phyloP scores from a whole-genome alignment of 2,797 vertebrate species.

The Pangasius larnaudii region DNA sequence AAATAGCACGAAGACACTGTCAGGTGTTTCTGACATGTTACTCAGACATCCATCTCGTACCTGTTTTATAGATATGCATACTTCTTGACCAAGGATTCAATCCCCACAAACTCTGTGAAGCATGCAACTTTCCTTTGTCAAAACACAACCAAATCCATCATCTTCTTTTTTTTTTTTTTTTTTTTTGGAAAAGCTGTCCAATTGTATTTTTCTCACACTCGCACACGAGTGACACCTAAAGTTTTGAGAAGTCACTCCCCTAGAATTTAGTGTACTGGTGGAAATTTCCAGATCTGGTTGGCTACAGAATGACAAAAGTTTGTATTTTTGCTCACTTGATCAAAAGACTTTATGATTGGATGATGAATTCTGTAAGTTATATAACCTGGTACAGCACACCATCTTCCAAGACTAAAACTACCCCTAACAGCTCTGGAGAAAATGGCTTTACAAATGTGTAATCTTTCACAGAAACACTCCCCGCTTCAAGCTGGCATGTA shows the following conservation, averaged over 20 bases:
- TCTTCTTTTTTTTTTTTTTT: background rate
- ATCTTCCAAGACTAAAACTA: background rate
- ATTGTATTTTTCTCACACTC: background rate
- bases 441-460: background rate
- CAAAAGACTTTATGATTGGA: background rate
- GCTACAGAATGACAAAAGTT: background rate
- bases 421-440: background rate
- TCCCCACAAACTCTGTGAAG: conserved; percentile 3
- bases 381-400: background rate
- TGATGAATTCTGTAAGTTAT: background rate
- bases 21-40: background rate
- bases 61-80: background rate
- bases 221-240: background rate
- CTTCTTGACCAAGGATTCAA: background rate
- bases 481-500: background rate
- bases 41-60: background rate
- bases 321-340: background rate
- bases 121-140: background rate
- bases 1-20: background rate
- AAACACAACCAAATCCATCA: background rate
- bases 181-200: background rate
- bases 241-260: background rate
- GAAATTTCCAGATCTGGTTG: background rate
- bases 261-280: background rate
- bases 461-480: background rate